Evolutionary conservation across 2,113 vertebrate species (phyloP), one percentile per base, ranked within the genome.

Genomic region (Capricornis sumatraensis): DNA sequence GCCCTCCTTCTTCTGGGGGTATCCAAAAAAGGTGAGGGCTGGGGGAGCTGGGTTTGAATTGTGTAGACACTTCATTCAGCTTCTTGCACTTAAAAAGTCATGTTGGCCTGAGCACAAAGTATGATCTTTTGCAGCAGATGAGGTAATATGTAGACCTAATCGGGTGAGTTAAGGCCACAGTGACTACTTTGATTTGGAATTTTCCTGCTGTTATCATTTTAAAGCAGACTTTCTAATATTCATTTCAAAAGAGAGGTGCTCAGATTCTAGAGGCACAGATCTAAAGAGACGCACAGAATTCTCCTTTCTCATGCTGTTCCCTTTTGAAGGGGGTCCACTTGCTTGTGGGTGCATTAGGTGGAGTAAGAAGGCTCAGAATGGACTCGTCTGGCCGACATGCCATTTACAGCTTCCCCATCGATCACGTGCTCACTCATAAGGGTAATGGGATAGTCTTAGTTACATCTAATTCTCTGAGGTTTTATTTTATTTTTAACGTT

Each of bases 171-270:
- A 58, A 95, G 88, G 85, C 76, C 91, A 97, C 55, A 89, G 28
- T 96, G 98, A 96, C 79, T 52, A 8, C 71, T 98, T 87, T n/a
- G 57, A 95, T 92, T 97, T 95, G 92, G 94, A 98, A 97, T 98
- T 97, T 97, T 60, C 74, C 50, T 97, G 87, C 64, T 94, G 11
- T 92, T 95, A 64, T 28, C 33, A 43, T 53, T 89, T 74, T 94
- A 96, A 74, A 92, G 40, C 16, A 96, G 50, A 78, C 14, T 40
- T 98, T 96, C 62, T 94, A n/a, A 57, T 5, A 5, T 58, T 89
- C 43, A 3, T 79, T 45, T 88, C 88, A 50, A 95, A 93, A 62
- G 60, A 15, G 36, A 67, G 85, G 50, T 30, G 4, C 55, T 71
- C 45, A 64, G 62, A 71, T 88, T 90, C 52, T 17, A 33, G 79